Evolutionary conservation across 2,113 vertebrate species (phyloP).

Genomic region (Chionomys nivalis): DNA sequence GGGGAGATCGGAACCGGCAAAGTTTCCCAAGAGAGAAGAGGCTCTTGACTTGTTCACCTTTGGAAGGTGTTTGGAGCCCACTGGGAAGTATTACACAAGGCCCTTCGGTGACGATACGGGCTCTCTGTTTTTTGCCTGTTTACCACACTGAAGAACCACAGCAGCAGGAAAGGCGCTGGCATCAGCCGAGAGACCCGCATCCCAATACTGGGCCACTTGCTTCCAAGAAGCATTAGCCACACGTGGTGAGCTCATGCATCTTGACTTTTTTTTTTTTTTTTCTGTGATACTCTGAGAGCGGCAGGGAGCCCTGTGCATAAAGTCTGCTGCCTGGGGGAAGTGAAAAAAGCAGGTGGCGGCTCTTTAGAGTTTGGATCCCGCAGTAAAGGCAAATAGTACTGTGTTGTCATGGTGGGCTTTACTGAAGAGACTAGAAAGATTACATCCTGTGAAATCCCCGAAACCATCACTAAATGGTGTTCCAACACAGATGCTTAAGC

Average conservation of each 20-base stretch:
- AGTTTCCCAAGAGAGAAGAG: constrained; percentile 12
- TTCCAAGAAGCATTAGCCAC: not conserved
- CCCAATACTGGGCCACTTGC: not conserved
- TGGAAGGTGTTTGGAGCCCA: constrained; percentile 35
- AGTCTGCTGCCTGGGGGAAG: not conserved
- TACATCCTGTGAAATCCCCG: not conserved
- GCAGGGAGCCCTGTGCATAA: not conserved
- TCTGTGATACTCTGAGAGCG: not conserved
- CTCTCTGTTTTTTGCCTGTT: not conserved
- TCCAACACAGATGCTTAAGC: not conserved
- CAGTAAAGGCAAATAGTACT: not conserved
- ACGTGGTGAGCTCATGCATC: not conserved
- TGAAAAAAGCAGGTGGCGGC: not conserved
- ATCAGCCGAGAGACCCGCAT: not conserved
- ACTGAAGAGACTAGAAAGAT: not conserved
- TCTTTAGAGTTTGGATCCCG: not conserved
- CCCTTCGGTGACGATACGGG: not conserved
- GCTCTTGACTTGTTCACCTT: constrained; percentile 70
- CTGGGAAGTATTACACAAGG: not conserved
- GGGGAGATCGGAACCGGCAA: constrained; percentile 25
- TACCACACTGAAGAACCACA: not conserved
- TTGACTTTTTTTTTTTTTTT: not conserved
- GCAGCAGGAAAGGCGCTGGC: not conserved
- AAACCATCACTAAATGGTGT: not conserved
- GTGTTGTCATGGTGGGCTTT: not conserved